Conservation (phyloP, 1,140 invertebrate genomes). For the Pseudoatta argentina region DNA sequence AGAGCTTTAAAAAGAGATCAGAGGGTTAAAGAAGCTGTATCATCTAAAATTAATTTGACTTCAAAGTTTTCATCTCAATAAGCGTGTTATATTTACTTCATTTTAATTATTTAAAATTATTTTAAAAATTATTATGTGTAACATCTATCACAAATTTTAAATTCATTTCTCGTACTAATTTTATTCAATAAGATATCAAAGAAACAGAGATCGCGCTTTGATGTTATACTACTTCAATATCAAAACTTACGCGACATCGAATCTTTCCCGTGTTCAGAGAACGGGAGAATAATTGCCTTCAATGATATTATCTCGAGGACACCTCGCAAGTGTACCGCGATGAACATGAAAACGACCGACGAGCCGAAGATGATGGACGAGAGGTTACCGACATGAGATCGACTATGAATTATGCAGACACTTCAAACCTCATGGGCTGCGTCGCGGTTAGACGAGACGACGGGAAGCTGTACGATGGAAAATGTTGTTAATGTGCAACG, state of each 20-base stretch:
- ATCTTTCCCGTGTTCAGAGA: neutral
- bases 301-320: constrained; percentile 27
- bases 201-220: neutral
- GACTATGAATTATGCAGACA: constrained; percentile 66
- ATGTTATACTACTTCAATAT: neutral
- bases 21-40: neutral
- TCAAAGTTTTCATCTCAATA: neutral
- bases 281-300: constrained; percentile 9
- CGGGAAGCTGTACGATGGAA: constrained; percentile 20
- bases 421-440: constrained; percentile 34
- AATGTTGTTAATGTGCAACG: constrained; percentile 51
- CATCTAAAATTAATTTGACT: neutral
- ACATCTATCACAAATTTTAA: neutral
- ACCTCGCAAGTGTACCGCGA: constrained; percentile 29
- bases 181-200: neutral
- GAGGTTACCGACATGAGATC: constrained; percentile 58
- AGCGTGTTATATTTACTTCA: neutral
- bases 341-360: constrained; percentile 36
- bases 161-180: neutral
- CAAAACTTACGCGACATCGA: neutral
- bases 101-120: neutral
- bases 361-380: constrained; percentile 64
- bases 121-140: neutral
- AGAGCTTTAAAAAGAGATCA: no score
- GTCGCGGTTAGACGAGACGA: constrained; percentile 23